These are phyloP conservation scores for Acanthurus tractus DNA, from an alignment of 2,797 vertebrate genomes.

Conservation along the genomic window DNA sequence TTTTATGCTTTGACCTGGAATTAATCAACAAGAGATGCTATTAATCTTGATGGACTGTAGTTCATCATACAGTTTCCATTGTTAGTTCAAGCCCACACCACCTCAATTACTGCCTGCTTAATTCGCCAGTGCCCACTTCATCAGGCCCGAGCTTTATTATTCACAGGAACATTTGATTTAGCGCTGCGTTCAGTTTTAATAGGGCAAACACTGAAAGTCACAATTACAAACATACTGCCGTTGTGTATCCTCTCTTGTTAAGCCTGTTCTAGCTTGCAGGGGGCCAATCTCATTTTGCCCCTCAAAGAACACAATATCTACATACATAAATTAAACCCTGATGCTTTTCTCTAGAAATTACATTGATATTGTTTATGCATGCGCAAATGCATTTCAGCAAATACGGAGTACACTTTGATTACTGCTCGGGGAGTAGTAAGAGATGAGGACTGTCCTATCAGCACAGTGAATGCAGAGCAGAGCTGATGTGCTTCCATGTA, in stretches of 20 bases:
- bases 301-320: constrained; percentile 46
- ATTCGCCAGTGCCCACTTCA: constrained; percentile 49
- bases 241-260: constrained; percentile 40
- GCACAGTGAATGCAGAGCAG: neutral
- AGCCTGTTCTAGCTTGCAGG: constrained; percentile 42
- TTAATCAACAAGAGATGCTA: constrained; percentile 51
- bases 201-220: constrained; percentile 66
- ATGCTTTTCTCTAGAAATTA: constrained; percentile 28
- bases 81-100: constrained; percentile 37
- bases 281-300: constrained; percentile 47
- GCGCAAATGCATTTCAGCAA: constrained; percentile 33
- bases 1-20: constrained; percentile 57
- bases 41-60: constrained; percentile 54
- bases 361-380: constrained; percentile 28
- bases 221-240: constrained; percentile 53
- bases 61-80: constrained; percentile 31
- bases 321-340: constrained; percentile 15
- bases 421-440: neutral
- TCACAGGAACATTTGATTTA: constrained; percentile 65
- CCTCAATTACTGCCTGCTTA: constrained; percentile 57
- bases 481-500: neutral
- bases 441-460: constrained; percentile 8
- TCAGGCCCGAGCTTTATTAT: constrained; percentile 50
- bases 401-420: neutral
- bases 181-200: constrained; percentile 58